Conservation (phyloP, 1,140 invertebrate genomes). For the Drepana arcuata region DNA sequence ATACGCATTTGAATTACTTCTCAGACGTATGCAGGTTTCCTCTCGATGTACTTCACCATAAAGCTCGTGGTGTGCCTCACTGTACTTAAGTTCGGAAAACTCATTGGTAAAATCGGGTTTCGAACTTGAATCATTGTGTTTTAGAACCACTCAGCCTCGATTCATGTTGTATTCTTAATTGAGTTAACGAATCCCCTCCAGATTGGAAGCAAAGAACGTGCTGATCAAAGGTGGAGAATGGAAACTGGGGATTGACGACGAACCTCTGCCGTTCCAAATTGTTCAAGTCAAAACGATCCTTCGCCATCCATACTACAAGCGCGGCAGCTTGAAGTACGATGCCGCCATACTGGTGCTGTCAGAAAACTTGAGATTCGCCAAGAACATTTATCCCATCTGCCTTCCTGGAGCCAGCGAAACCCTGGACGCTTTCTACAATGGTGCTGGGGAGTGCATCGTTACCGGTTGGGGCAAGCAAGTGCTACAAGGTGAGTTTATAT, state of each 20-base stretch:
- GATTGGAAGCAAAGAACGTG: conserved; percentile 75
- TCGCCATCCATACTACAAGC: conserved; percentile 79
- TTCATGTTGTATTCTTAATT: too few relatives aligned
- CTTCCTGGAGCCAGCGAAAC: conserved; percentile 68
- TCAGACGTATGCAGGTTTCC: too few relatives aligned
- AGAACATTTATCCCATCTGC: conserved; percentile 84
- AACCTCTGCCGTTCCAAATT: conserved; percentile 85
- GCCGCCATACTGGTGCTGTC: conserved; percentile 80
- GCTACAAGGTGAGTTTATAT: conserved; percentile 80
- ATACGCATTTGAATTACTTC: too few relatives aligned
- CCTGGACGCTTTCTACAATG: conserved; percentile 53
- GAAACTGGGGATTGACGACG: conserved; percentile 85
- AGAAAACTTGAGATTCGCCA: conserved; percentile 76
- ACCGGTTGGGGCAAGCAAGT: conserved; percentile 88
- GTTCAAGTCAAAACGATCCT: conserved; percentile 79
- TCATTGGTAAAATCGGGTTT: too few relatives aligned
- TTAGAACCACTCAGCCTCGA: too few relatives aligned
- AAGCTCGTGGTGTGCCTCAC: too few relatives aligned
- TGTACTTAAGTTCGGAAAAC: too few relatives aligned
- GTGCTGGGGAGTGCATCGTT: conserved; percentile 78
- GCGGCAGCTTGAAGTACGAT: conserved; percentile 77
- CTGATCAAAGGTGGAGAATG: conserved; percentile 88
- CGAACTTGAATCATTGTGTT: too few relatives aligned
- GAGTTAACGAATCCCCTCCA: conserved; percentile 17
- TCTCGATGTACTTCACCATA: too few relatives aligned